A percentile compares a stretch with the other conserved stretches of the same genome.
Conservation (phyloP, 2,113 vertebrate species). For the Larimichthys polyactis region DNA sequence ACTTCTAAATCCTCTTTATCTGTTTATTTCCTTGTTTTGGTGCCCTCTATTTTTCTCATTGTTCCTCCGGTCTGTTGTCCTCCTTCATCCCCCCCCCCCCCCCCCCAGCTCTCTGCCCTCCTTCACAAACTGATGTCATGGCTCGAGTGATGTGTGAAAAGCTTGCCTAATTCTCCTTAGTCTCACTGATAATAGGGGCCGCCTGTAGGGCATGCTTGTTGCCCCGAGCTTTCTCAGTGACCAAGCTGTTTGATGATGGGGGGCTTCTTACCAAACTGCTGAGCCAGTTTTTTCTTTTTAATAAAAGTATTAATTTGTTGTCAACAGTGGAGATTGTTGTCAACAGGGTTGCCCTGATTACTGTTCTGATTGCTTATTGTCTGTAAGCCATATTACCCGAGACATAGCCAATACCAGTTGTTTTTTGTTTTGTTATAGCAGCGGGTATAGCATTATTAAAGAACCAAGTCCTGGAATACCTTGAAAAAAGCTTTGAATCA, state of each 20-base stretch:
- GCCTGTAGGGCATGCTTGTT: slow-evolving; percentile 34
- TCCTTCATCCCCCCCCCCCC: slow-evolving; percentile 33
- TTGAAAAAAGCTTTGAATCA: too few species aligned
- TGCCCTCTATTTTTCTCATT: slow-evolving; percentile 10
- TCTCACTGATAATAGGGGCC: slow-evolving; percentile 39
- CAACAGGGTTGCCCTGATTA: too few species aligned
- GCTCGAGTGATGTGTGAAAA: slow-evolving; percentile 56
- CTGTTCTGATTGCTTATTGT: too few species aligned
- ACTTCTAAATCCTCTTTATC: slow-evolving; percentile 24
- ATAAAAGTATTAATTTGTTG: not conserved
- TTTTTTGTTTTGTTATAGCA: too few species aligned
- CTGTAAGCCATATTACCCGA: too few species aligned
- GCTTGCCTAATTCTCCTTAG: slow-evolving; percentile 31
- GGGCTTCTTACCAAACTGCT: slow-evolving; percentile 18
- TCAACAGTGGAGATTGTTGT: not conserved
- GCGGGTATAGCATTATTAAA: too few species aligned
- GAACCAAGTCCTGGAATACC: too few species aligned
- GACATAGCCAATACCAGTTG: too few species aligned
- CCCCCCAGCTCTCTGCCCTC: slow-evolving; percentile 22
- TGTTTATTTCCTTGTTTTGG: slow-evolving; percentile 14
- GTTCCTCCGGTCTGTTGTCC: slow-evolving; percentile 16
- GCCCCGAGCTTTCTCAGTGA: slow-evolving; percentile 24
- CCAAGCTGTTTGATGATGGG: not conserved
- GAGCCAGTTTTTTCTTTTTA: not conserved
- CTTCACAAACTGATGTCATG: slow-evolving; percentile 59